These are phyloP conservation scores for Anser cygnoides DNA, from an alignment of 2,113 vertebrate genomes.

Conservation along the genomic window DNA sequence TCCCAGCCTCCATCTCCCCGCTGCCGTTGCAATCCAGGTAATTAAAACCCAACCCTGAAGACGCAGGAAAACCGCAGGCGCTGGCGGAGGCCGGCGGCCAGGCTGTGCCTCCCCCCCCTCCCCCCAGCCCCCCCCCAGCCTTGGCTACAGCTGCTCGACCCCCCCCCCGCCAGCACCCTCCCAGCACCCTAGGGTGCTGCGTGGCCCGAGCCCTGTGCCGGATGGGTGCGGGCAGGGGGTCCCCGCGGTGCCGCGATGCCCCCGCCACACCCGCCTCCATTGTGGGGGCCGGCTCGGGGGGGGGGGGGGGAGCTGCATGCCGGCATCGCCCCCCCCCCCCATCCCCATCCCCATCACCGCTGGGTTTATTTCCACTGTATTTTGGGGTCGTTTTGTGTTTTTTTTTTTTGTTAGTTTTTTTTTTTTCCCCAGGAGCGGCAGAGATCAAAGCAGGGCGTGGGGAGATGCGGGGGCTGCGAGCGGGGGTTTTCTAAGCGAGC, in stretches of 20 bases:
- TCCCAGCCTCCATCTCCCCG: conserved; percentile 39
- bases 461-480: background rate
- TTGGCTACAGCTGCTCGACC: background rate
- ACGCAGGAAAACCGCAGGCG: conserved; percentile 58
- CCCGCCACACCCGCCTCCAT: conserved; percentile 59
- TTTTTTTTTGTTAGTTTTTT: too few species aligned
- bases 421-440: background rate
- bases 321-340: background rate
- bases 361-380: background rate
- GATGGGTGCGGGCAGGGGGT: background rate
- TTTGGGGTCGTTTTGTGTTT: conserved; percentile 6
- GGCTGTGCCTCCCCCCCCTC: background rate
- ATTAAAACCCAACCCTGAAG: conserved; percentile 62
- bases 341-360: background rate
- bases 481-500: background rate
- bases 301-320: background rate
- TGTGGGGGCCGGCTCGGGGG: conserved; percentile 22
- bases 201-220: background rate
- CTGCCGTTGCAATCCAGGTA: conserved; percentile 59
- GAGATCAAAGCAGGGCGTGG: background rate
- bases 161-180: background rate
- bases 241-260: background rate
- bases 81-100: background rate
- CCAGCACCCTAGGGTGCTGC: background rate
- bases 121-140: background rate